Percentiles rank a stretch among this genome's conserved stretches.
Conservation (phyloP, 2,888 invertebrate species). For the Lasioglossum malachurum region DNA sequence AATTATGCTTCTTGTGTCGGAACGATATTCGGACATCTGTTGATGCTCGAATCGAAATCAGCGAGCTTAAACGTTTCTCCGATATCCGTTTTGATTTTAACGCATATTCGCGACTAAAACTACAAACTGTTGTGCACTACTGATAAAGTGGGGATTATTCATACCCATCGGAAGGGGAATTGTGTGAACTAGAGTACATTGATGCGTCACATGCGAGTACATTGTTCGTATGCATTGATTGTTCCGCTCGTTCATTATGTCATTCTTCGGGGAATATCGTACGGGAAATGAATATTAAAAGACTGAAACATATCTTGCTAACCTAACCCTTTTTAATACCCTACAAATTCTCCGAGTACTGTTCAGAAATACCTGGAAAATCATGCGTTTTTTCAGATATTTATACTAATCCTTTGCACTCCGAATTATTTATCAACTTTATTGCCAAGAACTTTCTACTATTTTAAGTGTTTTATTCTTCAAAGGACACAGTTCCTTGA, state of each 20-base stretch:
- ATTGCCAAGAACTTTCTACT: no score
- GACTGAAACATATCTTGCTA: no score
- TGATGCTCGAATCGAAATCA: constrained; percentile 9
- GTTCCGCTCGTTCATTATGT: constrained; percentile 32
- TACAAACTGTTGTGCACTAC: constrained; percentile 39
- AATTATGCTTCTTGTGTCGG: not conserved
- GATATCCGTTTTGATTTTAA: constrained; percentile 39
- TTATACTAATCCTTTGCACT: no score
- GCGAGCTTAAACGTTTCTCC: constrained; percentile 8
- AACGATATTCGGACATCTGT: not conserved
- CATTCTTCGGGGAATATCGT: constrained; percentile 26
- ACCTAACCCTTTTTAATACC: no score
- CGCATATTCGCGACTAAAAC: constrained; percentile 46
- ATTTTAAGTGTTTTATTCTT: no score
- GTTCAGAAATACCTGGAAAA: no score
- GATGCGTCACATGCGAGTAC: constrained; percentile 11
- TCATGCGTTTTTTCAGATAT: no score
- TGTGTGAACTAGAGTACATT: constrained; percentile 41
- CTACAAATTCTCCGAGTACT: no score
- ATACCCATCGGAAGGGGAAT: constrained; percentile 44
- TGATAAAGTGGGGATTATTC: constrained; percentile 48
- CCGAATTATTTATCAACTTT: no score
- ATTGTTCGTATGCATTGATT: constrained; percentile 8
- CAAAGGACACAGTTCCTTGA: no score
- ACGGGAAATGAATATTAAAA: constrained; percentile 6